Base-by-base conservation (phyloP, 2,888 invertebrate species). In the Xylota sylvarum region DNA sequence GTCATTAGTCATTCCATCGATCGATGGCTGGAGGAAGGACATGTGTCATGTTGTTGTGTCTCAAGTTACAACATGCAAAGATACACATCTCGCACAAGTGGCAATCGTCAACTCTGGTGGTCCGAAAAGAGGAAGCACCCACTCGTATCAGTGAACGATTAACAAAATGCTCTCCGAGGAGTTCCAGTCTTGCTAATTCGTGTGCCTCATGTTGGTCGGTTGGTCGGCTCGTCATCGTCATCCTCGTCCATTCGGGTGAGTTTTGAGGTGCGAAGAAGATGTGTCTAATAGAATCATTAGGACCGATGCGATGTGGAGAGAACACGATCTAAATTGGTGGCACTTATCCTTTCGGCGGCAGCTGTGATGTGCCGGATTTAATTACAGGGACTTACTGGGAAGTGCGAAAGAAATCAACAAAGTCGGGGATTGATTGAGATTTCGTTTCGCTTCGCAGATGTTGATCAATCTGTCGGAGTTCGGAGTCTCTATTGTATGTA, bases 281-380 rank as follows among this genome's bases (percentile, higher is more conserved):
- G 73, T 69, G 73, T 82, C 81, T 81, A 85, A 77, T 85, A 72
- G 82, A 77, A 86, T 86, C 82, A 86, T 78, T 86, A 86, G 77
- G 73, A 50, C 52, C 52, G 58, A 65, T 35, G 64, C 52, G 58
- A 65, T 35, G 64, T 43, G 60, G 58, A 46, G 62, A n/a, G 64
- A 80, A 77, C 60, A 55, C 60, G 56, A 78, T 86, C 77, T 73
- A 82, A 86, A 86, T 86, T 86, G 82, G 82, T 82, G 82, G 86
- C 82, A 86, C 77, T 86, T 86, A 86, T 86, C 82, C 86, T 82
- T 78, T 86, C 69, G 86, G 82, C 86, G 86, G 86, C 78, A 77
- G 86, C 78, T 82, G 86, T 86, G 82, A 86, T 73, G 72, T 86
- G 86, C 55, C 40, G 78, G 82, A 86, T 82, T 86, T 86, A 82